Evolutionary conservation across 1,140 invertebrate species (phyloP), one percentile per base, ranked within the genome.

Genomic region (Neomicropteryx cornuta): DNA sequence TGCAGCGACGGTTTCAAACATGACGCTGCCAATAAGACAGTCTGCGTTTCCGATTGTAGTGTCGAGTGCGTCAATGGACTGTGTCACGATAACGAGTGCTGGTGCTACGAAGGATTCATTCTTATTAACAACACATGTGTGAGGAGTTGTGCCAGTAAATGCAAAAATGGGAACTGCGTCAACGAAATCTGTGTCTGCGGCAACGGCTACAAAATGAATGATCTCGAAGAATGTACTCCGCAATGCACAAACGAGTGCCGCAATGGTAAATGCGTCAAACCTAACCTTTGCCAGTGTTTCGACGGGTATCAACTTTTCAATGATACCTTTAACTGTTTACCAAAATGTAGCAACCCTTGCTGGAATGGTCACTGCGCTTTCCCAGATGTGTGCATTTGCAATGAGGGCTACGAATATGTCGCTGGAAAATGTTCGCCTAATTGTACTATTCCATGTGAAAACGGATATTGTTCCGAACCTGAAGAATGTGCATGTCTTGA

Each of bases 231-330:
- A n/a, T 48, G 47, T 18, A 23, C 14, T 4, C 33, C 41, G 4
- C 59, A 47, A 58, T 72, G 22, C 49, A 55, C 50, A 6, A n/a
- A 35, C 1, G 64, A 59, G 13, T 48, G 47, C 14, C 8, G 20
- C 3, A 73, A 77, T 45, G 75, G 75, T 10, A 52, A 62, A 4
- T 79, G 76, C 44, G 55, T 68, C 2, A 64, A 59, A n/a, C 77
- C 77, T 0, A 71, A 76, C 33, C 60, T 61, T 22, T 80, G 77
- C 35, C 54, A 69, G 16, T 78, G 75, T 44, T 53, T 60, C 5
- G 39, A 41, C 3, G 69, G 70, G 0, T 72, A 66, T 39, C 37
- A 6, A 4, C 42, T 57, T 23, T 50, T 60, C 34, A 42, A 45
- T 0, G 38, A 38, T 14, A 19, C 52, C 41, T 36, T 41, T 19